These are phyloP conservation scores for Psettodes erumei DNA, from an alignment of 2,113 vertebrate species.

Conservation along the genomic window DNA sequence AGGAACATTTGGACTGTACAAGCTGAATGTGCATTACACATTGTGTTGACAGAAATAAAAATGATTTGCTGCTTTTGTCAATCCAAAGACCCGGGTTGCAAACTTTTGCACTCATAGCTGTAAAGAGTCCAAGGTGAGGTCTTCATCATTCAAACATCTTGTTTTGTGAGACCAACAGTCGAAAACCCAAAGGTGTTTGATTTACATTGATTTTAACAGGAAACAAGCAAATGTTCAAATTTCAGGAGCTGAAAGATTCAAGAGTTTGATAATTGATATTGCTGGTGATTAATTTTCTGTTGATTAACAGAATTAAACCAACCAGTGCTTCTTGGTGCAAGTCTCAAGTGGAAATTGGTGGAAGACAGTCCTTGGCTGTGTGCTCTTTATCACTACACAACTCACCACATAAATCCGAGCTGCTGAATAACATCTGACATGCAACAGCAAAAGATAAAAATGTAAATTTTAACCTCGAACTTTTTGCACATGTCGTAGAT, in stretches of 20 bases:
- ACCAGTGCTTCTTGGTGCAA: neutral
- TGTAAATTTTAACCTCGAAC: neutral
- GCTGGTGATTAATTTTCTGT: neutral
- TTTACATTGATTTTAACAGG: neutral
- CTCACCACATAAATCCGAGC: neutral
- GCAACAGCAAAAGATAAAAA: slow-evolving; percentile 3
- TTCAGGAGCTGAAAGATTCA: too few species aligned
- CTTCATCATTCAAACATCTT: too few species aligned
- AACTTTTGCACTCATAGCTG: too few species aligned
- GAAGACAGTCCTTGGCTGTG: neutral
- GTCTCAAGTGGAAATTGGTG: neutral
- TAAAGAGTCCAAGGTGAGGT: too few species aligned
- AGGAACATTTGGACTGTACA: too few species aligned
- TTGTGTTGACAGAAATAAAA: too few species aligned
- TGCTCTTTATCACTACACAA: neutral
- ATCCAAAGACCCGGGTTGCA: too few species aligned
- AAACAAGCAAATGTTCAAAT: too few species aligned
- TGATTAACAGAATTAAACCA: neutral
- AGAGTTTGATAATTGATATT: too few species aligned
- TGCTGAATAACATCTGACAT: neutral
- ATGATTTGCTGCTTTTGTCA: too few species aligned
- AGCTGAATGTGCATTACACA: too few species aligned
- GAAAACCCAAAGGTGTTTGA: neutral
- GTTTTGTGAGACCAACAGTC: neutral
- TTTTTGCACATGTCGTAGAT: neutral